Evolutionary conservation across 2,888 invertebrate genomes (phyloP).

Genomic region (Xestobium rufovillosum): DNA sequence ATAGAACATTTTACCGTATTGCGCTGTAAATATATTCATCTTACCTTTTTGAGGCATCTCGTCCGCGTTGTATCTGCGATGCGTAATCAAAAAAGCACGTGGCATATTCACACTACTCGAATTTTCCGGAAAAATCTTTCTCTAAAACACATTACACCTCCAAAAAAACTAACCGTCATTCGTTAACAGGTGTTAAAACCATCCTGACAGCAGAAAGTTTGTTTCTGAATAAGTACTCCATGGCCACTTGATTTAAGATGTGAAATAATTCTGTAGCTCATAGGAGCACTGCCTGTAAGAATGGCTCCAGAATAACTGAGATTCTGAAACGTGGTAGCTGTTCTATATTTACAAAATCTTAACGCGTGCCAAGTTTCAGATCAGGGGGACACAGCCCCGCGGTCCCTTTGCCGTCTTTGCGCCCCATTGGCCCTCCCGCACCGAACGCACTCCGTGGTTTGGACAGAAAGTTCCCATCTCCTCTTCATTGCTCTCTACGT

Average conservation of each 20-base stretch:
- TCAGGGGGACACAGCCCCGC: constrained; percentile 32
- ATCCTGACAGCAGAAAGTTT: too few species aligned
- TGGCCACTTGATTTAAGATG: constrained; percentile 22
- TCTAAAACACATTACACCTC: constrained; percentile 8
- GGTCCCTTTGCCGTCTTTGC: constrained; percentile 25
- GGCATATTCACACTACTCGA: constrained; percentile 45
- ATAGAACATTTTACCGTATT: too few species aligned
- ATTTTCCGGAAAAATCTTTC: constrained; percentile 12
- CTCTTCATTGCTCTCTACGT: constrained; percentile 19
- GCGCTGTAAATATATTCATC: too few species aligned
- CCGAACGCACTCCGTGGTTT: constrained; percentile 16
- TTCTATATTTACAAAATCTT: constrained; percentile 44
- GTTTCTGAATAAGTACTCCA: too few species aligned
- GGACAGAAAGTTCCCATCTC: constrained; percentile 9
- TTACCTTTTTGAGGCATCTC: constrained; percentile 41
- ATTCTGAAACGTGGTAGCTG: constrained; percentile 39
- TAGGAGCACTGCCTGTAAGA: constrained; percentile 8
- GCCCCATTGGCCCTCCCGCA: constrained; percentile 37
- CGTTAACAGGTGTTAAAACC: too few species aligned
- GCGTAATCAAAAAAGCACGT: constrained; percentile 56
- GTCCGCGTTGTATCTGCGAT: constrained; percentile 49
- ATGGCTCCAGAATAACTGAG: constrained; percentile 36
- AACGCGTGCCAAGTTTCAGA: constrained; percentile 45
- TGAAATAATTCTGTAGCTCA: constrained; percentile 18
- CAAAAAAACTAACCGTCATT: too few species aligned